Conservation (phyloP, 2,797 vertebrate species). For the Astyanax mexicanus region DNA sequence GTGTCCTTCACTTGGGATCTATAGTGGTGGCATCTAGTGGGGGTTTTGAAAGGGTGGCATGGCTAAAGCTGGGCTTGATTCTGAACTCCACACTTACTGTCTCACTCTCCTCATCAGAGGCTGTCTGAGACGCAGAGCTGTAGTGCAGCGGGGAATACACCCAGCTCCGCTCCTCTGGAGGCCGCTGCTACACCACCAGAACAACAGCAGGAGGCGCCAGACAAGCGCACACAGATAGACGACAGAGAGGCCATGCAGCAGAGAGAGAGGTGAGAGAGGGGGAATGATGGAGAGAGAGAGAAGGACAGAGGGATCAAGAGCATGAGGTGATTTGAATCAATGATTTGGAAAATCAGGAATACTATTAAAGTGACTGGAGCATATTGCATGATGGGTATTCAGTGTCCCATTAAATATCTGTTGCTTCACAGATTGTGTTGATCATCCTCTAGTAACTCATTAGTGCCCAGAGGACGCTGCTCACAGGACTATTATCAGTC, state of each 20-base stretch:
- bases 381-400: no score
- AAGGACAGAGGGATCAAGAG: slow-evolving; percentile 30
- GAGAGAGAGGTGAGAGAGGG: slow-evolving; percentile 49
- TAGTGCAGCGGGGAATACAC: slow-evolving; percentile 93
- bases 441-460: no score
- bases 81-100: slow-evolving; percentile 88
- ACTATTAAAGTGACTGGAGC: no score
- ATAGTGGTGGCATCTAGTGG: neutral
- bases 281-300: slow-evolving; percentile 22
- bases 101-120: slow-evolving; percentile 90
- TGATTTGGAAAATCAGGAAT: neutral
- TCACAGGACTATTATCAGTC: no score
- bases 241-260: slow-evolving; percentile 30
- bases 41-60: neutral
- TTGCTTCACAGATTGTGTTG: no score
- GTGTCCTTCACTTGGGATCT: neutral
- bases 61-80: neutral
- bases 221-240: slow-evolving; percentile 44
- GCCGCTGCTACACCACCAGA: slow-evolving; percentile 70
- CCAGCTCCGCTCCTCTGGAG: slow-evolving; percentile 93
- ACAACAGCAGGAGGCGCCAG: slow-evolving; percentile 61
- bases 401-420: no score
- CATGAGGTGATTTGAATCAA: slow-evolving; percentile 19
- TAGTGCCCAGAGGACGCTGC: no score
- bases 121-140: slow-evolving; percentile 83